Evolutionary conservation across 2,113 vertebrate species (phyloP).

Genomic region (Bagarius yarrelli): DNA sequence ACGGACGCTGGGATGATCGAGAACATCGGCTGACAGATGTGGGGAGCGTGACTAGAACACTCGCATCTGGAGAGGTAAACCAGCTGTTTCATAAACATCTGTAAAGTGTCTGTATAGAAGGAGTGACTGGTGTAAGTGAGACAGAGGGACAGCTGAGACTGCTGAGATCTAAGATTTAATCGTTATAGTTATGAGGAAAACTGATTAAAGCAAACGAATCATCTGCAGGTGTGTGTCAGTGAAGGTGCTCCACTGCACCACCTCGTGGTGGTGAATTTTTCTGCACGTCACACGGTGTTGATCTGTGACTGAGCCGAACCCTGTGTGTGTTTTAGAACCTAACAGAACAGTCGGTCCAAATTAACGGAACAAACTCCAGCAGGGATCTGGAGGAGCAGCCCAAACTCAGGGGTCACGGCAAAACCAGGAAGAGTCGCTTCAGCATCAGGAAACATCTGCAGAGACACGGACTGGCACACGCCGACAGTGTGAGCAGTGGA

Average conservation of each 20-base stretch:
- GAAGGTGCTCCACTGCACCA: no score
- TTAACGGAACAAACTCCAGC: conserved; percentile 51
- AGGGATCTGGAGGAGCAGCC: conserved; percentile 69
- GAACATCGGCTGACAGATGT: conserved; percentile 91
- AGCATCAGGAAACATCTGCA: conserved; percentile 84
- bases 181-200: no score
- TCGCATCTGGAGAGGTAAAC: conserved; percentile 47
- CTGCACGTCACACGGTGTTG: no score
- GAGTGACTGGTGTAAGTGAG: no score
- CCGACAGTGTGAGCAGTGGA: conserved; percentile 83
- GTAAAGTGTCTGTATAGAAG: neutral
- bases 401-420: conserved; percentile 79
- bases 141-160: no score
- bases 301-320: no score
- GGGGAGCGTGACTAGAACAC: conserved; percentile 74
- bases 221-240: no score
- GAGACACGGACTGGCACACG: conserved; percentile 71
- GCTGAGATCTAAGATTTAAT: no score
- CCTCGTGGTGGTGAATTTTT: no score
- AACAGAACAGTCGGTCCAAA: conserved; percentile 35
- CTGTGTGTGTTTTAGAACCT: conserved; percentile 41
- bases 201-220: no score
- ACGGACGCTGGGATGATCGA: conserved; percentile 91
- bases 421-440: conserved; percentile 73
- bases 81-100: neutral